Base-by-base conservation (phyloP, 2,113 vertebrate species). In the Indicator maculatus region DNA sequence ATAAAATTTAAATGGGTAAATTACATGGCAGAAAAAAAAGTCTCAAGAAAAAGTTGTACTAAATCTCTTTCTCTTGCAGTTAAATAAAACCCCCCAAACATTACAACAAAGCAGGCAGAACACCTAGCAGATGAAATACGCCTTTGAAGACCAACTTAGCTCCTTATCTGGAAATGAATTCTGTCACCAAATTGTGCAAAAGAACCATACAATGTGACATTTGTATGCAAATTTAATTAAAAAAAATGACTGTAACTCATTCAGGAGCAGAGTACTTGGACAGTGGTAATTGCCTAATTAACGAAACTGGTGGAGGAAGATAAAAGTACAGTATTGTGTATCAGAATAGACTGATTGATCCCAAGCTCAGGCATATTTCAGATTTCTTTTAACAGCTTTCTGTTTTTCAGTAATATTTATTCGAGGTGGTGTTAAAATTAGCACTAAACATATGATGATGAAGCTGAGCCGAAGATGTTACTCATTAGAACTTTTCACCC, bases 1-100 rank as follows among this genome's bases (percentile, higher is more conserved):
- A 89, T 79, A 86, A 24, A 64, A 94, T 88, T 90, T 88, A 83
- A 89, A 89, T 67, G 41, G 44, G 19, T 58, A 86, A 93, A 85
- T 85, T 91, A 76, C 36, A 45, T 26, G 13, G 10, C 30, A 16
- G 23, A 24, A 16, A 70, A 61, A 44, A 21, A 76, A 39, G 18
- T 23, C 12, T 44, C 8, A 84, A 81, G 11, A 50, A 86, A 67
- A 92, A 69, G 6, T 28, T 86, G 11, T 31, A 13, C 56, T 85
- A 60, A 76, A 69, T 80, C 3, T 28, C 21, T 33, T 77, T 73
- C n/a, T 75, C 13, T 76, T 71, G n/a, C 16, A 74, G 17, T 44
- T 79, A 87, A 84, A 79, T 56, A 64, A 61, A 9, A 50, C 23
- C 11, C 21, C 23, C 21, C 1, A 44, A 44, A 44, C 2, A 33